Evolutionary conservation across 2,888 invertebrate genomes (phyloP).

Genomic region (Lysandra bellargus): DNA sequence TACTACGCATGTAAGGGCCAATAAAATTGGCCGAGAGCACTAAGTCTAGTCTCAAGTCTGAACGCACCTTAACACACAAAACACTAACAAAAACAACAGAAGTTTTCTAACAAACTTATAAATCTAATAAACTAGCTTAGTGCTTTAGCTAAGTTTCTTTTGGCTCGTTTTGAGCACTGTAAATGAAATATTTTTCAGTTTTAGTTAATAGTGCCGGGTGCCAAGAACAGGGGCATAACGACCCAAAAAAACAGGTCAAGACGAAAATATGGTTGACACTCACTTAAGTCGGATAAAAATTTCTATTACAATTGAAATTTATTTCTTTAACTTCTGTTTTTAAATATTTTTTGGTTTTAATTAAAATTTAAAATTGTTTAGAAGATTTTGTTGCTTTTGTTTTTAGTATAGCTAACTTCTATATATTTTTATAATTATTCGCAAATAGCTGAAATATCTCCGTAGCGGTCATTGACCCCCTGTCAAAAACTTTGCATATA

Average conservation of each 20-base stretch:
- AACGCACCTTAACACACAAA: neutral
- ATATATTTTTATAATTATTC: too few relatives aligned
- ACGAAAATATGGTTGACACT: conserved; percentile 52
- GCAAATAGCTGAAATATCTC: too few relatives aligned
- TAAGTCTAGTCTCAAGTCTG: too few relatives aligned
- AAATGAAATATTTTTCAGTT: conserved; percentile 32
- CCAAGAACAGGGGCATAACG: conserved; percentile 63
- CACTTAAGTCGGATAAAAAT: conserved; percentile 31
- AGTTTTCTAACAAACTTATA: neutral
- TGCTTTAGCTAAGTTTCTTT: conserved; percentile 1
- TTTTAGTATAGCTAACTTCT: neutral
- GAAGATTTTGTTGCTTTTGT: too few relatives aligned
- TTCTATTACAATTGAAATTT: neutral
- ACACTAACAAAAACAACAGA: neutral
- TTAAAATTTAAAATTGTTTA: neutral
- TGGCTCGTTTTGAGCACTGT: neutral
- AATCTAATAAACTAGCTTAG: neutral
- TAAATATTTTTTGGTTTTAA: neutral
- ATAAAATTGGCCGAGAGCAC: too few relatives aligned
- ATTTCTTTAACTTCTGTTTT: neutral
- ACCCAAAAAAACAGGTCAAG: conserved; percentile 65
- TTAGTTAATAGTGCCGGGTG: conserved; percentile 43
- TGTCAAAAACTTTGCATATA: too few relatives aligned
- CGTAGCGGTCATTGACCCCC: too few relatives aligned
- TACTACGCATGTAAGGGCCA: too few relatives aligned